These are phyloP conservation scores for Cyphomyrus discorhynchus DNA, from an alignment of 2,113 vertebrate genomes.

Conservation along the genomic window DNA sequence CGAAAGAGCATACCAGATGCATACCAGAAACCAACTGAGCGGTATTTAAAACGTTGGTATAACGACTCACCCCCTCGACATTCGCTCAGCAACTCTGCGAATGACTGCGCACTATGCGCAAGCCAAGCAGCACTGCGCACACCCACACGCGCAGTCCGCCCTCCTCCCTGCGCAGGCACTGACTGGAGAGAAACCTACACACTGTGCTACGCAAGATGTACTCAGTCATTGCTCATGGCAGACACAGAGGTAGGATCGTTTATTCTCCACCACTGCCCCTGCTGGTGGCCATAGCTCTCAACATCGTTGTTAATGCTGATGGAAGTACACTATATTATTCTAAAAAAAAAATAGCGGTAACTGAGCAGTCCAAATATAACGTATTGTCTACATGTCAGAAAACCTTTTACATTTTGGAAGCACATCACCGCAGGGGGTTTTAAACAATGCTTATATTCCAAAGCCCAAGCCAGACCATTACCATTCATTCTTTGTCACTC, in stretches of 20 bases:
- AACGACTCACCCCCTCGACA: neutral
- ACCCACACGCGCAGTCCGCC: neutral
- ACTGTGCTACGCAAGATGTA: neutral
- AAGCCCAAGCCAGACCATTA: neutral
- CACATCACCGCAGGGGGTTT: neutral
- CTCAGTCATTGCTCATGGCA: neutral
- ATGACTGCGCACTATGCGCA: neutral
- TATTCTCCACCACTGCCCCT: neutral
- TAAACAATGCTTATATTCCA: neutral
- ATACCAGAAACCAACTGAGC: neutral
- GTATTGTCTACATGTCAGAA: neutral
- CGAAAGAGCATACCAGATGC: too few species aligned
- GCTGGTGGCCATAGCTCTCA: neutral
- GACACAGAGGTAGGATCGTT: neutral
- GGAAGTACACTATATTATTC: neutral
- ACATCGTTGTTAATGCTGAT: neutral
- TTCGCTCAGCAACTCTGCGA: neutral
- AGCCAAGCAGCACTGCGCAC: neutral
- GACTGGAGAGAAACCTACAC: neutral
- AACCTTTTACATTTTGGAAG: neutral
- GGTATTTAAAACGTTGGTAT: neutral
- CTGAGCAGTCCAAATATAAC: too few species aligned
- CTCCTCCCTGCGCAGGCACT: neutral
- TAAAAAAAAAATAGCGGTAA: too few species aligned
- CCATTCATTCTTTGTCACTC: neutral